Evolutionary conservation across 2,113 vertebrate genomes (phyloP).

Genomic region (Procavia capensis): DNA sequence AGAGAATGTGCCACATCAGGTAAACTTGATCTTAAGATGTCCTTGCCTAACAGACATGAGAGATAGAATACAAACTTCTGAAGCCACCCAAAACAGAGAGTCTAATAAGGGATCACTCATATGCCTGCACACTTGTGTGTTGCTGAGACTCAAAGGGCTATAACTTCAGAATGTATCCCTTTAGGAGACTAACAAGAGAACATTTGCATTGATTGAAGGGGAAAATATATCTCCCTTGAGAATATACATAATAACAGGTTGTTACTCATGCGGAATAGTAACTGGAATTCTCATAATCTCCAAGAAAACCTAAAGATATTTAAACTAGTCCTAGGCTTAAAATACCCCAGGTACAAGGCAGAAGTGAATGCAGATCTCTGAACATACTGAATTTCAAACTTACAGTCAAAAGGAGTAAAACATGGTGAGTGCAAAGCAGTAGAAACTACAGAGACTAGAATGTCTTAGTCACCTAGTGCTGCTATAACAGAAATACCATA

Average conservation of each 20-base stretch:
- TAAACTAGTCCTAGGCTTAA: slow-evolving; percentile 6
- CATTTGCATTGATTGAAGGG: neutral
- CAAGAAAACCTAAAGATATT: slow-evolving; percentile 47
- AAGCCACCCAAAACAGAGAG: neutral
- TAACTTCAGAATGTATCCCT: neutral
- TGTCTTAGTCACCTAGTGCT: too few species aligned
- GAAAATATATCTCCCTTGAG: neutral
- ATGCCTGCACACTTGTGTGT: neutral
- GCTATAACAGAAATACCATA: too few species aligned
- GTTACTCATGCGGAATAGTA: neutral
- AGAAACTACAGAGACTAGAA: slow-evolving; percentile 26
- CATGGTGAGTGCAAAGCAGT: neutral
- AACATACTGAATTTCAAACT: slow-evolving; percentile 25
- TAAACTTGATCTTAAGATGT: neutral
- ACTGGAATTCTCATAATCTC: slow-evolving; percentile 4
- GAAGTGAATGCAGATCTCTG: slow-evolving; percentile 35
- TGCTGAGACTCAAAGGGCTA: neutral
- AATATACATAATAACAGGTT: neutral
- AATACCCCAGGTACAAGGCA: neutral
- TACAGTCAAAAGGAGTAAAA: neutral
- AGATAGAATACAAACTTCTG: neutral
- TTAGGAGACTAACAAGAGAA: neutral
- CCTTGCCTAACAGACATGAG: neutral
- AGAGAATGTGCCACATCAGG: neutral
- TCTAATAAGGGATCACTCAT: neutral